Evolutionary conservation across 1,140 invertebrate species (phyloP), one percentile per base, ranked within the genome.

Genomic region (Drosophila leontia): DNA sequence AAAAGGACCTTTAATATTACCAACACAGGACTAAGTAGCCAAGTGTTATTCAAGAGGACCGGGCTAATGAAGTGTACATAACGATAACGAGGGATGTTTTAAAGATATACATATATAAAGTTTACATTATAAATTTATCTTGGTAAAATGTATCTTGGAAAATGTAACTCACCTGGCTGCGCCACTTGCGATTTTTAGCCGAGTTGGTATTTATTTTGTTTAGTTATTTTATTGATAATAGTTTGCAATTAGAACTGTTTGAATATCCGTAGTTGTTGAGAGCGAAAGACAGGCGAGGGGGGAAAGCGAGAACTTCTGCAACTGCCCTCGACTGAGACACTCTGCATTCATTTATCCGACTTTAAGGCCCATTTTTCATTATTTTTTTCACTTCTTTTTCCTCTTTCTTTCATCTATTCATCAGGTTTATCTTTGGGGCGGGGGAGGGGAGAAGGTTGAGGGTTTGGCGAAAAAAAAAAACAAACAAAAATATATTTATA

Each of bases 221-320:
- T 51, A 56, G 68, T 44, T 70, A 61, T 67, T 65, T 83, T 48
- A 69, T 70, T 83, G 63, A 55, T 64, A 83, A 70, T 67, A 78
- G 67, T 58, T 67, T 74, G 50, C 63, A 50, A 44, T 72, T 53
- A 67, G 58, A 75, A 48, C 58, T 63, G 53, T 13, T 75, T 63
- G 23, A 75, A 75, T 63, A 63, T 75, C 58, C 59, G 42, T 75
- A 75, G 69, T 75, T 51, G 65, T 48, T 50, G 69, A 51, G 48
- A 34, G 57, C 37, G 53, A 41, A 50, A 70, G 58, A 62, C 70
- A 75, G 69, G 23, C 48, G 63, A 55, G 32, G 48, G 69, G 26
- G 41, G 7, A 29, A 39, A 74, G 26, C 48, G 55, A 74, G 35
- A 58, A 70, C 13, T 70, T 45, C 35, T 57, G 51, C 62, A 55